Evolutionary conservation across 92 coral and sea anemone genomes (phyloP), one percentile per base, ranked within the genome.

Genomic region (Porites divaricata): DNA sequence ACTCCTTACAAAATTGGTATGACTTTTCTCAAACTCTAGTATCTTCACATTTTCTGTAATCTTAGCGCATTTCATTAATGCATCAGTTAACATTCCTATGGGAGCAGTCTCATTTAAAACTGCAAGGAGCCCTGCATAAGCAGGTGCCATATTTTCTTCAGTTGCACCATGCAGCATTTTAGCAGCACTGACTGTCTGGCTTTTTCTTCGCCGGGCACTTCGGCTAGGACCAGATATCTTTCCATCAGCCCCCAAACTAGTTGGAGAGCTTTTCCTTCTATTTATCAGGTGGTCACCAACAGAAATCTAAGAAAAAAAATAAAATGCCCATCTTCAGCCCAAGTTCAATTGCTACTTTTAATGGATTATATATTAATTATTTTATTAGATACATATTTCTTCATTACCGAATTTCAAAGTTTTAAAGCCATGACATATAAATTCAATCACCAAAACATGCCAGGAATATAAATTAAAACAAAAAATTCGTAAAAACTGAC

Each of bases 1-100:
- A 71, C 84, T 89, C 64, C 86, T 85, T 52, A 89, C 61, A 89
- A 78, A 89, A 72, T 84, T 89, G 61, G 80, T 56, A 52, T 84
- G 67, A 73, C 78, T 63, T 24, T 66, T 89, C 74, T 89, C 92
- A 84, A 89, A 84, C 48, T 24, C 79, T 24, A 75, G 61, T n/a
- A 89, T 76, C 21, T 83, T 89, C n/a, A 78, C 88, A 51, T 79
- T 89, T 0, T 67, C 51, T 35, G 78, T 72, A 64, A 87, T 61
- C 56, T 77, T 73, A 16, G 73, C 45, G 77, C 58, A 84, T 53
- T 74, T 53, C 14, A 2, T 70, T 3, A 45, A 0, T 2, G 7
- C 6, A 25, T 67, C 28, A 51, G 20, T 13, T 86, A 75, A 61
- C 72, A 78, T 45, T 64, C 28, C 2, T 20, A 74, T 21, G 35